Conservation (phyloP, 2,797 vertebrate species). For the Linurgus olivaceus region DNA sequence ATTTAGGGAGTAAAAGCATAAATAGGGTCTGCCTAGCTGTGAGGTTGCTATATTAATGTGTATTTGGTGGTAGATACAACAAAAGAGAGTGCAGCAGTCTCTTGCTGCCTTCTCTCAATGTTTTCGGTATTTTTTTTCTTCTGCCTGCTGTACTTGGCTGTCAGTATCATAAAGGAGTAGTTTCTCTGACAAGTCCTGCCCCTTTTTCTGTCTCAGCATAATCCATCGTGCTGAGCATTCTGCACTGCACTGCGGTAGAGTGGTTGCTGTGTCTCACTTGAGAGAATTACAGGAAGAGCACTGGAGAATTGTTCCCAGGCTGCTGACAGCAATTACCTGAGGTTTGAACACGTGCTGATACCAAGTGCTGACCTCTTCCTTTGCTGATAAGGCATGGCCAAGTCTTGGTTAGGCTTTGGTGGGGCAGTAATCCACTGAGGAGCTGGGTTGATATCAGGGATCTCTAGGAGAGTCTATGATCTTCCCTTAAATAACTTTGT, state of each 20-base stretch:
- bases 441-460: neutral
- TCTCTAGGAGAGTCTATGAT: neutral
- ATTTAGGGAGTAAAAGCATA: neutral
- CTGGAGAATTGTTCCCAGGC: neutral
- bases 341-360: neutral
- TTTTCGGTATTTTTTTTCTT: neutral
- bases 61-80: neutral
- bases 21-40: neutral
- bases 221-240: neutral
- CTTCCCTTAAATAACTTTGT: neutral
- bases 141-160: neutral
- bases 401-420: neutral
- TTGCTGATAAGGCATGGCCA: neutral
- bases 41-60: neutral
- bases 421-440: neutral
- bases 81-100: neutral
- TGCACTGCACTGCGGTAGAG: fast-evolving
- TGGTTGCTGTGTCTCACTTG: neutral
- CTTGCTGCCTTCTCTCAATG: neutral
- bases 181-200: neutral
- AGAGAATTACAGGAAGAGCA: neutral
- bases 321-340: neutral
- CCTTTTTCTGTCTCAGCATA: neutral
- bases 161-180: neutral
- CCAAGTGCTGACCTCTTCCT: neutral